Percentiles rank a stretch among this genome's conserved stretches.
phyloP scores from a whole-genome alignment of 2,113 vertebrate species.

The Lipophrys pholis region DNA sequence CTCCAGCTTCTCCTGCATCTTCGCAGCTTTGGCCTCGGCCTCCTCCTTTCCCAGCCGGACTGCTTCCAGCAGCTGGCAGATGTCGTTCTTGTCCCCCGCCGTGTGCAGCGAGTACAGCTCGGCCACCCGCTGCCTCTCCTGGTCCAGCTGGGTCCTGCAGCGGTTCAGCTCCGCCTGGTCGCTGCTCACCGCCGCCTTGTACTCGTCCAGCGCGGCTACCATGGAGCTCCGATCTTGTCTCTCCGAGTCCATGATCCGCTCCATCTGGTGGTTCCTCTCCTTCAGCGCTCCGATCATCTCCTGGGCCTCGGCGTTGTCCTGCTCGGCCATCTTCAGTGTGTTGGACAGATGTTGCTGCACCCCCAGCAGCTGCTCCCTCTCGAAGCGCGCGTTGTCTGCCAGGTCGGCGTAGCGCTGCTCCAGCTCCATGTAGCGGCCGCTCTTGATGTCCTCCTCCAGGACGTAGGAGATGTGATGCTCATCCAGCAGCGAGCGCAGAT shows the following conservation, averaged over 20 bases:
- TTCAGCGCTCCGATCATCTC: slow-evolving; percentile 91
- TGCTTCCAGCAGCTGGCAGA: slow-evolving; percentile 92
- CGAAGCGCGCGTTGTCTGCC: slow-evolving; percentile 92
- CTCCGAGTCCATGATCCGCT: slow-evolving; percentile 91
- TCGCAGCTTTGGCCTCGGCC: slow-evolving; percentile 87
- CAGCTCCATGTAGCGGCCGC: slow-evolving; percentile 94
- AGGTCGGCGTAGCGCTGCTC: slow-evolving; percentile 93
- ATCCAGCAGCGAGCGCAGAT: slow-evolving; percentile 90
- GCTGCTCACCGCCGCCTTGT: slow-evolving; percentile 85
- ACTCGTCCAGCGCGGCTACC: slow-evolving; percentile 88
- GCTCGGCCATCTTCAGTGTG: slow-evolving; percentile 96
- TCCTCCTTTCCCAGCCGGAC: slow-evolving; percentile 92
- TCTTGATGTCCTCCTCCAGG: slow-evolving; percentile 93
- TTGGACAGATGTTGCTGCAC: slow-evolving; percentile 97
- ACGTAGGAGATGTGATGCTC: slow-evolving; percentile 90
- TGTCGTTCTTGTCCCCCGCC: slow-evolving; percentile 91
- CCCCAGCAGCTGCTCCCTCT: slow-evolving; percentile 93
- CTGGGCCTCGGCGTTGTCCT: slow-evolving; percentile 95
- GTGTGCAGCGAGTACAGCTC: slow-evolving; percentile 94
- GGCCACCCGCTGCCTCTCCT: slow-evolving; percentile 91
- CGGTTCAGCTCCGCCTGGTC: slow-evolving; percentile 92
- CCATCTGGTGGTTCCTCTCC: slow-evolving; percentile 95
- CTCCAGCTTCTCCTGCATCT: slow-evolving; percentile 89
- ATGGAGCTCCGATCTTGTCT: slow-evolving; percentile 87
- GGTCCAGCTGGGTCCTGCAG: slow-evolving; percentile 90